phyloP scores from a whole-genome alignment of 1,140 invertebrate species.

The Cyrtorhinus lividipennis region DNA sequence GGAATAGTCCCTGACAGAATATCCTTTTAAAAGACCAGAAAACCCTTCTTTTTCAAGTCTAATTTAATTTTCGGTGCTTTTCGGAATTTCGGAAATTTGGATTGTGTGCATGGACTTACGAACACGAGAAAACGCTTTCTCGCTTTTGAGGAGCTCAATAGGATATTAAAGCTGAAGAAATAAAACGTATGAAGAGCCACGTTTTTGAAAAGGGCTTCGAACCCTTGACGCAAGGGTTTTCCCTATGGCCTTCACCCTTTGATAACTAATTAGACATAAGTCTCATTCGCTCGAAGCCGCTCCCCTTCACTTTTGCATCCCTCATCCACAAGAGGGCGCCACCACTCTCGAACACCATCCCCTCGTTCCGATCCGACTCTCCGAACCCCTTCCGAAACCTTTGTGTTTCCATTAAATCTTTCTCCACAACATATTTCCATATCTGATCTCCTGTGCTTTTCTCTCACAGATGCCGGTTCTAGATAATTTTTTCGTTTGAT shows the following conservation, averaged over 20 bases:
- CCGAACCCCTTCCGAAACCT: not conserved
- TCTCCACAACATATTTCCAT: conserved; percentile 14
- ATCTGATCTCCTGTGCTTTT: not conserved
- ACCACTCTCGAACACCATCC: not conserved
- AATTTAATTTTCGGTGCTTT: too few species aligned
- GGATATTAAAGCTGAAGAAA: not conserved
- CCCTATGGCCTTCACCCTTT: conserved; percentile 20
- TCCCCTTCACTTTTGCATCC: not conserved
- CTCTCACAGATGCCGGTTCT: not conserved
- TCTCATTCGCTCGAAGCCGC: conserved; percentile 4
- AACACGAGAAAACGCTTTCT: not conserved
- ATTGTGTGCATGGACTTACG: too few species aligned
- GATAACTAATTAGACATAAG: conserved; percentile 22
- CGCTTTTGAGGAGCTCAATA: too few species aligned
- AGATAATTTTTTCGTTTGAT: conserved; percentile 2
- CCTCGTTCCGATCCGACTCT: not conserved
- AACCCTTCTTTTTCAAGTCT: too few species aligned
- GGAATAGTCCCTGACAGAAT: too few species aligned
- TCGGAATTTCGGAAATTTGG: too few species aligned
- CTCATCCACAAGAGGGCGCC: not conserved
- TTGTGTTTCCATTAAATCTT: conserved; percentile 13
- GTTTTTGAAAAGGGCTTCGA: not conserved
- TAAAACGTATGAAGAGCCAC: not conserved
- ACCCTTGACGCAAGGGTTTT: not conserved
- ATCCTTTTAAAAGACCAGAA: too few species aligned